phyloP scores from a whole-genome alignment of 2,113 vertebrate species.

The Phylloscopus whistleri region DNA sequence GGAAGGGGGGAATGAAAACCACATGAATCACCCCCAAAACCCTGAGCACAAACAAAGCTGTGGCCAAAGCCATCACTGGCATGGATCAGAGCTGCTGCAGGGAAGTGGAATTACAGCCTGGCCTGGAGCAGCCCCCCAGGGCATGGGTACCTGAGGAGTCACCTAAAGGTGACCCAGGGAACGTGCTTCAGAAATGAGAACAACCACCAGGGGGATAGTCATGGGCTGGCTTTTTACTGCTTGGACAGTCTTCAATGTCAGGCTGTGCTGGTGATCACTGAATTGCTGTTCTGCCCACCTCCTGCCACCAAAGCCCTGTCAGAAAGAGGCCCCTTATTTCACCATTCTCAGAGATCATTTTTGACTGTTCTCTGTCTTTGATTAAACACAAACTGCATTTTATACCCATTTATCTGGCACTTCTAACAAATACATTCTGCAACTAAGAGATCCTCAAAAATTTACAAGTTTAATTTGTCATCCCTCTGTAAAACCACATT shows the following conservation, averaged over 20 bases:
- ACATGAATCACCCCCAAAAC: not conserved
- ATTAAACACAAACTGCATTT: not conserved
- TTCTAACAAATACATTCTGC: not conserved
- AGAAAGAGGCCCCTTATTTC: not conserved
- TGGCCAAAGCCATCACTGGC: not conserved
- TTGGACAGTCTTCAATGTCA: not conserved
- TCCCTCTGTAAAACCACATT: not conserved
- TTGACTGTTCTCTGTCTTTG: not conserved
- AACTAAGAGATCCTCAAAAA: not conserved
- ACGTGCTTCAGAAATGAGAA: rapidly evolving
- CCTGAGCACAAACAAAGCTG: not conserved
- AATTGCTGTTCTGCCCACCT: not conserved
- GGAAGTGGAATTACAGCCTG: not conserved
- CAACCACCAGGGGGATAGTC: not conserved
- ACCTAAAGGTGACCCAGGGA: not conserved
- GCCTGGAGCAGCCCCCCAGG: not conserved
- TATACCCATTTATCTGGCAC: not conserved
- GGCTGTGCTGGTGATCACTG: not conserved
- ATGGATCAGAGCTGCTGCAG: not conserved
- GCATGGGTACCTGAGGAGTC: not conserved
- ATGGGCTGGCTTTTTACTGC: not conserved
- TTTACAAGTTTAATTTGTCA: not conserved
- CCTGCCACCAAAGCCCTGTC: not conserved
- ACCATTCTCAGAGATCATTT: not conserved
- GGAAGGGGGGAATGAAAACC: not conserved